phyloP scores from a whole-genome alignment of 2,797 vertebrate species.

The Sciaenops ocellatus region DNA sequence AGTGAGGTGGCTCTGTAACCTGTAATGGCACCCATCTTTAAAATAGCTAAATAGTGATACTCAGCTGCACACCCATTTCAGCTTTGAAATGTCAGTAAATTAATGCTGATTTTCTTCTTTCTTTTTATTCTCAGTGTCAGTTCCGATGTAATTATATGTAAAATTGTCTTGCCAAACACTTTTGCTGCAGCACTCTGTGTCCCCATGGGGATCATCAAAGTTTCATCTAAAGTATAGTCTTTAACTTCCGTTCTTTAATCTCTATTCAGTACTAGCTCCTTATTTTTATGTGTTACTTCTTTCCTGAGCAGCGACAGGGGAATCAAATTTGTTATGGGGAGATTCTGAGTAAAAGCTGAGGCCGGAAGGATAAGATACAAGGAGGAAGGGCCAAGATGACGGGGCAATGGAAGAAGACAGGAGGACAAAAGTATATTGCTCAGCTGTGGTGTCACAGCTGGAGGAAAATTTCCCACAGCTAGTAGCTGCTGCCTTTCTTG shows the following conservation, averaged over 20 bases:
- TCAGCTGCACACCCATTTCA: neutral
- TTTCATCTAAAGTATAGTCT: conserved; percentile 16
- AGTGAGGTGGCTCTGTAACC: no score
- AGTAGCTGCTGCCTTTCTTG: neutral
- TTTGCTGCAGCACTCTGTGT: neutral
- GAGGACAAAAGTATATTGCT: neutral
- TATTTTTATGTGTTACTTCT: neutral
- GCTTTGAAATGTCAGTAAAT: conserved; percentile 1
- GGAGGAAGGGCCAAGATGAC: neutral
- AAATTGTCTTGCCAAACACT: neutral
- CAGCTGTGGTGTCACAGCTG: neutral
- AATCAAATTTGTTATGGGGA: neutral
- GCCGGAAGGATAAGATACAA: neutral
- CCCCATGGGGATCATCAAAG: conserved; percentile 14
- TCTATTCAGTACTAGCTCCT: neutral
- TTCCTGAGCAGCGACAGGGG: neutral
- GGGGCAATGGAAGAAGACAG: neutral
- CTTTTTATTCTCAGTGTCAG: neutral
- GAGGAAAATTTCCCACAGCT: neutral
- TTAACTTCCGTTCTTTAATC: conserved; percentile 7
- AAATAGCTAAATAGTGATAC: neutral
- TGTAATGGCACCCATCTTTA: no score
- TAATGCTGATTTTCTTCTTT: neutral
- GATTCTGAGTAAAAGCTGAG: neutral
- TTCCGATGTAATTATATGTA: conserved; percentile 9